A percentile compares a stretch with the other conserved stretches of the same genome.
phyloP scores from a whole-genome alignment of 2,797 vertebrate genomes.

The Arremon aurantiirostris region DNA sequence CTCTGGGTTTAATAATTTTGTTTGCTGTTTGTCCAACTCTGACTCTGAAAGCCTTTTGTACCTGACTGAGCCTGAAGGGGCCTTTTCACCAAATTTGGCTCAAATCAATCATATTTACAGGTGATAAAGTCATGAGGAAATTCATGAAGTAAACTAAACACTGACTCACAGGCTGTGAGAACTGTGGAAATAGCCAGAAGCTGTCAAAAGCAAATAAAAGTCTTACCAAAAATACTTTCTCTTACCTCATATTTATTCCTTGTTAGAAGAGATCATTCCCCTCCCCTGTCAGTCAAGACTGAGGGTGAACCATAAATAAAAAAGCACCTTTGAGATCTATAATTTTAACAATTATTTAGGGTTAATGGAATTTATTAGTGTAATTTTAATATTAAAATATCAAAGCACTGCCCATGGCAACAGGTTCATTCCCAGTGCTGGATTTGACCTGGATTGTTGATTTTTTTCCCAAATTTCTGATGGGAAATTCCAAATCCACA shows the following conservation, averaged over 20 bases:
- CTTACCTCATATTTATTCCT: neutral
- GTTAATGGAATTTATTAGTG: neutral
- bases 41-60: neutral
- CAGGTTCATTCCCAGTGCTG: neutral
- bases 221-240: neutral
- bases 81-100: neutral
- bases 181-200: neutral
- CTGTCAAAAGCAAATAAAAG: neutral
- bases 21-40: neutral
- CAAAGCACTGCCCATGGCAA: fast-evolving
- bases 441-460: neutral
- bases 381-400: neutral
- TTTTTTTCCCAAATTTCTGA: neutral
- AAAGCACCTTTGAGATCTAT: neutral
- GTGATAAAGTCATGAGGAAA: neutral
- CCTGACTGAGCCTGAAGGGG: neutral
- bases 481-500: neutral
- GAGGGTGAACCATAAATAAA: neutral
- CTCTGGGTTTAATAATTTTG: neutral
- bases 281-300: neutral
- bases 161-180: neutral
- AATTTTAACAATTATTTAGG: neutral
- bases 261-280: fast-evolving
- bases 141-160: neutral
- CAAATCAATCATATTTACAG: neutral